phyloP scores from a whole-genome alignment of 2,888 invertebrate genomes.

The Epinotia brunnichana region DNA sequence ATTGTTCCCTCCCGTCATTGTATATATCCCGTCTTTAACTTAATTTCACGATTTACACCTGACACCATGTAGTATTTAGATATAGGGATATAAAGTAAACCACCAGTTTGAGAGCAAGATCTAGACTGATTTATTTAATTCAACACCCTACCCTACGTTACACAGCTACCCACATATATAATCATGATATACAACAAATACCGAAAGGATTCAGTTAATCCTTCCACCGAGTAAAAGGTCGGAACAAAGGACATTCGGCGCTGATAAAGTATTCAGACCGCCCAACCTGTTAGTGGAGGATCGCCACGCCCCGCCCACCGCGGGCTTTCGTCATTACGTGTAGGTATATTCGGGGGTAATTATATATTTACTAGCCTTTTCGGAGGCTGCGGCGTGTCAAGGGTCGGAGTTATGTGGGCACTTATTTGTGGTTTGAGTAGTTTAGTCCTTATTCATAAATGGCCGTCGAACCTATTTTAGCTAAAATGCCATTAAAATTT shows the following conservation, averaged over 20 bases:
- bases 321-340: constrained; percentile 56
- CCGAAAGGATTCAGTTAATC: constrained; percentile 25
- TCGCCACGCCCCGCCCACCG: constrained; percentile 65
- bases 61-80: too few relatives aligned
- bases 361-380: constrained; percentile 34
- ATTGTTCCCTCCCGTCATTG: too few relatives aligned
- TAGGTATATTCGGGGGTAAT: constrained; percentile 8
- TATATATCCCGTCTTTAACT: too few relatives aligned
- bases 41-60: too few relatives aligned
- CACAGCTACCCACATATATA: too few relatives aligned
- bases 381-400: background rate
- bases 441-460: background rate
- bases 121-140: too few relatives aligned
- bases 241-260: constrained; percentile 59
- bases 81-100: too few relatives aligned
- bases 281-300: constrained; percentile 73
- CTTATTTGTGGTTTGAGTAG: background rate
- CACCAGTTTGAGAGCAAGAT: too few relatives aligned
- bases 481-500: too few relatives aligned
- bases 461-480: background rate
- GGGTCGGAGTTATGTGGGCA: background rate
- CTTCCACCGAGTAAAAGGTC: constrained; percentile 23
- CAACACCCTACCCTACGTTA: too few relatives aligned
- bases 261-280: constrained; percentile 76
- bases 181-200: too few relatives aligned